phyloP scores from a whole-genome alignment of 2,113 vertebrate genomes.

The Epinephelus fuscoguttatus region DNA sequence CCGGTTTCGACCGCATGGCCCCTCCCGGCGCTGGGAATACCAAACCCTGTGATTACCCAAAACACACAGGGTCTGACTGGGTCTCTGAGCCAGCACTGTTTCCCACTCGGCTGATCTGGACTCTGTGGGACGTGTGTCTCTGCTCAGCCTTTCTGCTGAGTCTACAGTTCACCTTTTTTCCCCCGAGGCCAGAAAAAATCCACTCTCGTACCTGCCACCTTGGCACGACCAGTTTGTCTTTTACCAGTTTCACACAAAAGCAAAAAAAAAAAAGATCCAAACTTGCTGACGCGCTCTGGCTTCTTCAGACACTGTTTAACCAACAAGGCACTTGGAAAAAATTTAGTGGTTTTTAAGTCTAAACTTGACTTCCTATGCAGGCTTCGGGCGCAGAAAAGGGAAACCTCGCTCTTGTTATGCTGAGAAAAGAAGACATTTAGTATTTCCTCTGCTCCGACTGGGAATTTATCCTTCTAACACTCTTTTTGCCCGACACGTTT shows the following conservation, averaged over 20 bases:
- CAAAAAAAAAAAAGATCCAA: background rate
- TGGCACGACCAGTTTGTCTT: background rate
- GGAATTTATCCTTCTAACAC: background rate
- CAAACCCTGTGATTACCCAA: conserved; percentile 87
- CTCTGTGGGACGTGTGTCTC: conserved; percentile 21
- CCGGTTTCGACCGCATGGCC: conserved; percentile 84
- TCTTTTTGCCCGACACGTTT: background rate
- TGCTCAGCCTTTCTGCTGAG: conserved; percentile 16
- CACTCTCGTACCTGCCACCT: conserved; percentile 2
- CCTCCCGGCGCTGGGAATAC: conserved; percentile 82
- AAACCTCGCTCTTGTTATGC: conserved; percentile 49
- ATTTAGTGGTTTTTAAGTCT: conserved; percentile 64
- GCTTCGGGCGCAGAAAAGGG: conserved; percentile 43
- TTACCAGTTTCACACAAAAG: background rate
- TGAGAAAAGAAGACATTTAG: conserved; percentile 38
- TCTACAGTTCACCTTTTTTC: background rate
- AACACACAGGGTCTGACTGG: conserved; percentile 76
- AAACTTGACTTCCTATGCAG: conserved; percentile 68
- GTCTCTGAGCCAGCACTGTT: conserved; percentile 62
- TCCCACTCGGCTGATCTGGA: conserved; percentile 55
- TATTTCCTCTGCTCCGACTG: conserved; percentile 21
- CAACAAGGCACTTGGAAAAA: conserved; percentile 62
- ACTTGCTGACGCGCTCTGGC: conserved; percentile 38
- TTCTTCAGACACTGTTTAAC: conserved; percentile 35
- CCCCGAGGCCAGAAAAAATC: conserved; percentile 19